Percentiles rank a stretch among this genome's conserved stretches.
Conservation (phyloP, 2,797 vertebrate species). For the Macropus fuliginosus region DNA sequence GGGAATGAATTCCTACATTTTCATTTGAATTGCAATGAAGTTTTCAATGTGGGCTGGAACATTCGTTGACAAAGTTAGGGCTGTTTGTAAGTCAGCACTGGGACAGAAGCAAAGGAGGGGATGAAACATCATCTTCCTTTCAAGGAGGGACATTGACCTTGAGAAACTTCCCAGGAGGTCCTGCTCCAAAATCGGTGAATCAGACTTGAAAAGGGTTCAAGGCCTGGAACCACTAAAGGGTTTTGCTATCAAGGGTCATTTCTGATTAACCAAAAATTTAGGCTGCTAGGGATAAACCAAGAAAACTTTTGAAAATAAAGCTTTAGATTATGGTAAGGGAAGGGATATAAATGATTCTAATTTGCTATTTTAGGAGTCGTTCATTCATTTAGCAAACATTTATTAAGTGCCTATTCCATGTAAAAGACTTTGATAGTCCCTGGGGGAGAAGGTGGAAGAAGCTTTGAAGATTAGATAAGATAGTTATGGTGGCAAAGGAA, state of each 20-base stretch:
- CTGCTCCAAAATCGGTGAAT: conserved; percentile 43
- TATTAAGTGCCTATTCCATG: neutral
- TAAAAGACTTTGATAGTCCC: neutral
- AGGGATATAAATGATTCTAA: neutral
- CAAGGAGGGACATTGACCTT: neutral
- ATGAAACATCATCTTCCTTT: conserved; percentile 42
- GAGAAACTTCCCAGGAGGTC: conserved; percentile 18
- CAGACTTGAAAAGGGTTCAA: neutral
- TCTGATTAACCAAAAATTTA: neutral
- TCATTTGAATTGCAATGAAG: conserved; percentile 62
- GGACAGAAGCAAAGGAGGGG: neutral
- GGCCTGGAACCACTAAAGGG: neutral
- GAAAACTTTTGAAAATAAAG: neutral
- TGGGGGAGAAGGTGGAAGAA: neutral
- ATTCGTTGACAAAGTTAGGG: conserved; percentile 35
- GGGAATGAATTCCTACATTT: conserved; percentile 51
- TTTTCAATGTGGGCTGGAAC: conserved; percentile 57
- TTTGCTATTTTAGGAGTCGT: neutral
- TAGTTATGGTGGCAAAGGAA: neutral
- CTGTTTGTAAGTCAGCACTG: conserved; percentile 47
- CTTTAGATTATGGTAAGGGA: neutral
- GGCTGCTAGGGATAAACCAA: neutral
- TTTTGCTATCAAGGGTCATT: neutral
- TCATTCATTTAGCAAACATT: neutral
- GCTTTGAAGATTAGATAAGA: neutral